Evolutionary conservation across 2,113 vertebrate genomes (phyloP).

Genomic region (Tautogolabrus adspersus): DNA sequence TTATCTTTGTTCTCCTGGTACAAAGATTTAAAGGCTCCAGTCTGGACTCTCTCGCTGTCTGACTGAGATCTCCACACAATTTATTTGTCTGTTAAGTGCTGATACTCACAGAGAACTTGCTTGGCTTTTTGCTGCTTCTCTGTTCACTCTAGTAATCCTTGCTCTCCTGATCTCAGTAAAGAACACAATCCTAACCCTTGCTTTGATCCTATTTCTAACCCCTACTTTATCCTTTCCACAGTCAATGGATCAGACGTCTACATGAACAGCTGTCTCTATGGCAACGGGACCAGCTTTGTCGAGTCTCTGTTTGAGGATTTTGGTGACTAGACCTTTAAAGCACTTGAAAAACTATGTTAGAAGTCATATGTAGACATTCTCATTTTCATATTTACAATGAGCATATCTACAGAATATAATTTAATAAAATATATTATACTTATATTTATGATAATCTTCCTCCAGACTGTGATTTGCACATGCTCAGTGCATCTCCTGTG

Average conservation of each 20-base stretch:
- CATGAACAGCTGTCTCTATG: constrained; percentile 92
- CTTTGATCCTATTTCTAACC: constrained; percentile 22
- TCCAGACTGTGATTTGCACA: constrained; percentile 92
- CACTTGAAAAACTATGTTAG: too few relatives aligned
- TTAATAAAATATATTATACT: background rate
- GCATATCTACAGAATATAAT: background rate
- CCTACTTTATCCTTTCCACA: constrained; percentile 68
- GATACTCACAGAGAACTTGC: background rate
- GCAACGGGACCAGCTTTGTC: constrained; percentile 97
- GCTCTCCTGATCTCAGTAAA: background rate
- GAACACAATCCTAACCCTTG: constrained; percentile 4
- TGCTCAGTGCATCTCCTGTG: constrained; percentile 90
- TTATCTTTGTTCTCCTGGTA: constrained; percentile 4
- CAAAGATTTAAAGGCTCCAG: constrained; percentile 24
- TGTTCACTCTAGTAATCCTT: constrained; percentile 7
- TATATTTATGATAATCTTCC: background rate
- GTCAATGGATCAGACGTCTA: constrained; percentile 91
- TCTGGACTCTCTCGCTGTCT: background rate
- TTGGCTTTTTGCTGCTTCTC: background rate
- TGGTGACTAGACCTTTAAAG: constrained; percentile 80
- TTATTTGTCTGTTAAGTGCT: background rate
- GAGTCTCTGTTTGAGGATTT: constrained; percentile 98
- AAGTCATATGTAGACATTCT: too few relatives aligned
- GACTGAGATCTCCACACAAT: background rate
- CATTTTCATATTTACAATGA: background rate